A percentile compares a stretch with the other conserved stretches of the same genome.
These are phyloP conservation scores for Gymnocheta viridis DNA, from an alignment of 2,888 invertebrate species.

Conservation along the genomic window DNA sequence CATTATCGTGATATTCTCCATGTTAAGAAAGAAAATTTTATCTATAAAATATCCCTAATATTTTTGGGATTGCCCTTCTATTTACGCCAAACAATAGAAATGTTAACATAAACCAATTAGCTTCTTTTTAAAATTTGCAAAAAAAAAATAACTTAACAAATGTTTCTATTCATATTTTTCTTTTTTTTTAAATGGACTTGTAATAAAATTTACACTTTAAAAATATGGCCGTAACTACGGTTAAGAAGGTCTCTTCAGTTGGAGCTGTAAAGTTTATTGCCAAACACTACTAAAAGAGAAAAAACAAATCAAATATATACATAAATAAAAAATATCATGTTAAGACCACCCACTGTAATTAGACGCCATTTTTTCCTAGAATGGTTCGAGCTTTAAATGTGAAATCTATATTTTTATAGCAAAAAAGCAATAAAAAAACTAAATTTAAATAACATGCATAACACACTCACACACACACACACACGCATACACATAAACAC, in stretches of 20 bases:
- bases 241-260: slow-evolving; percentile 7
- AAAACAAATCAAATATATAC: not conserved
- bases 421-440: slow-evolving; percentile 41
- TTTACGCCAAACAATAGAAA: slow-evolving; percentile 22
- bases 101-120: slow-evolving; percentile 57
- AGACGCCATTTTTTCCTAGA: slow-evolving; percentile 69
- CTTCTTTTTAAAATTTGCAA: not conserved
- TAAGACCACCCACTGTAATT: slow-evolving; percentile 67
- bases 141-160: slow-evolving; percentile 7
- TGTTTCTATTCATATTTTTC: slow-evolving; percentile 16
- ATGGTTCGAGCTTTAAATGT: slow-evolving; percentile 52
- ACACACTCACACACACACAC: not conserved
- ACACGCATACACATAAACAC: no score
- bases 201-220: slow-evolving; percentile 59
- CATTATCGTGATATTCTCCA: not conserved
- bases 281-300: not conserved
- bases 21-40: not conserved
- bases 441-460: slow-evolving; percentile 25
- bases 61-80: not conserved
- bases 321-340: slow-evolving; percentile 32
- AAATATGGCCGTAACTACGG: slow-evolving; percentile 35
- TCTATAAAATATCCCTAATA: not conserved
- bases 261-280: slow-evolving; percentile 1
- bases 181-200: not conserved
- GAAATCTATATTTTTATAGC: slow-evolving; percentile 57